phyloP scores from a whole-genome alignment of 1,140 invertebrate species.

The Zaprionus lachaisei region DNA sequence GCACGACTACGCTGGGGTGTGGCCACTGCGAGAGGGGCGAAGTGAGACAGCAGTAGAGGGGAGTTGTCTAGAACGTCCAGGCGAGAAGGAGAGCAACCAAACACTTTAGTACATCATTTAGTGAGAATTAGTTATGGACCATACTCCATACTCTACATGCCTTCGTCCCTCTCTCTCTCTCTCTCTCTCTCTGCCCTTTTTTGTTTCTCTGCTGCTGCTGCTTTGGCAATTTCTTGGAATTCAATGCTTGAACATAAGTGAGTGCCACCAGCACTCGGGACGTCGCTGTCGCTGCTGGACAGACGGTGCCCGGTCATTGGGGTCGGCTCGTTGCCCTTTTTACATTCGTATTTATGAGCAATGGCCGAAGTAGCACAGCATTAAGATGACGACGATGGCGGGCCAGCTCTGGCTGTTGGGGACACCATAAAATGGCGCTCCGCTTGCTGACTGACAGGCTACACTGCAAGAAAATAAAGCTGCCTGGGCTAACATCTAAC shows the following conservation, averaged over 20 bases:
- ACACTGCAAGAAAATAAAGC: conserved; percentile 37
- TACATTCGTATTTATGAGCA: conserved; percentile 78
- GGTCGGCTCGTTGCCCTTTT: conserved; percentile 61
- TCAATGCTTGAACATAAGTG: conserved; percentile 33
- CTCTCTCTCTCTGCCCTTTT: neutral
- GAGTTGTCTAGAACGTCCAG: neutral
- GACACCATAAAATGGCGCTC: conserved; percentile 43
- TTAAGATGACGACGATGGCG: conserved; percentile 33
- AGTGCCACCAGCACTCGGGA: conserved; percentile 5
- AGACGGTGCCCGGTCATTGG: conserved; percentile 20
- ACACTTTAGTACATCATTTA: conserved; percentile 82
- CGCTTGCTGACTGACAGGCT: conserved; percentile 25
- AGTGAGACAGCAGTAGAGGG: neutral
- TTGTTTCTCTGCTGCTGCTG: neutral
- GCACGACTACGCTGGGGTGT: conserved; percentile 10
- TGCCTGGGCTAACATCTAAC: neutral
- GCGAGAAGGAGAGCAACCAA: conserved; percentile 42
- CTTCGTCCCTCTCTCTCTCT: neutral
- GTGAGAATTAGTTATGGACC: conserved; percentile 81
- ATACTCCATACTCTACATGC: conserved; percentile 38
- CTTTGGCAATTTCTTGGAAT: conserved; percentile 35
- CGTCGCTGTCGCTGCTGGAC: conserved; percentile 1
- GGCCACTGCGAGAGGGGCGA: neutral
- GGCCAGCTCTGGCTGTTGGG: conserved; percentile 32
- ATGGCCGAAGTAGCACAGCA: conserved; percentile 40